These are phyloP conservation scores for Lytechinus variegatus DNA, from an alignment of 35 echinoderm and acorn worm genomes.

Conservation along the genomic window DNA sequence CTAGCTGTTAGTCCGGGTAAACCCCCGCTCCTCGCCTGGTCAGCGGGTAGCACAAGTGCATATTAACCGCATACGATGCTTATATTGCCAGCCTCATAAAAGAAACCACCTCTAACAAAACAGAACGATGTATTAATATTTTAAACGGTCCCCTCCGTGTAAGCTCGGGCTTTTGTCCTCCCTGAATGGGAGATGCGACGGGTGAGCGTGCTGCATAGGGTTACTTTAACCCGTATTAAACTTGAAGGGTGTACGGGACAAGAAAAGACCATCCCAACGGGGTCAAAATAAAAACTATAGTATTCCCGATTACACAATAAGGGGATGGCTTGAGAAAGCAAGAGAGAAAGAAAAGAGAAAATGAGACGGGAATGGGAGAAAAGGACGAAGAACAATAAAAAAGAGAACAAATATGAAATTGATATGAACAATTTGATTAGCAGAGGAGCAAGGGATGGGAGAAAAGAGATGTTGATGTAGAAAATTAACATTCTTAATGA, in stretches of 20 bases:
- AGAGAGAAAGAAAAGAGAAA: background rate
- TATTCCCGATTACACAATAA: background rate
- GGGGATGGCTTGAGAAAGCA: background rate
- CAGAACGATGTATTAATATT: constrained; percentile 45
- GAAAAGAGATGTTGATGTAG: too few species aligned
- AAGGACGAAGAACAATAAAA: too few species aligned
- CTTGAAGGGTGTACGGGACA: background rate
- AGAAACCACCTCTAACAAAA: constrained; percentile 32
- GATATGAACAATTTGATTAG: too few species aligned
- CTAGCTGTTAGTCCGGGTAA: background rate
- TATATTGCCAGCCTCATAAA: background rate
- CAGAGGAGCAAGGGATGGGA: too few species aligned
- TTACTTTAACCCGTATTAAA: background rate
- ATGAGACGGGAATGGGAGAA: too few species aligned
- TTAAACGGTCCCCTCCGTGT: constrained; percentile 21
- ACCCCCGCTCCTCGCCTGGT: background rate
- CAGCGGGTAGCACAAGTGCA: background rate
- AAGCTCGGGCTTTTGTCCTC: constrained; percentile 16
- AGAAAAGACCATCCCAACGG: background rate
- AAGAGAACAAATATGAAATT: too few species aligned
- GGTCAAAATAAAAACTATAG: background rate
- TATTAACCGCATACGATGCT: constrained; percentile 11
- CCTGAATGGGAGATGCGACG: background rate
- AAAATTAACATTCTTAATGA: too few species aligned
- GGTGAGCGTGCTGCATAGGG: background rate